phyloP scores from a whole-genome alignment of 2,113 vertebrate genomes.

The Tragelaphus imberbis region DNA sequence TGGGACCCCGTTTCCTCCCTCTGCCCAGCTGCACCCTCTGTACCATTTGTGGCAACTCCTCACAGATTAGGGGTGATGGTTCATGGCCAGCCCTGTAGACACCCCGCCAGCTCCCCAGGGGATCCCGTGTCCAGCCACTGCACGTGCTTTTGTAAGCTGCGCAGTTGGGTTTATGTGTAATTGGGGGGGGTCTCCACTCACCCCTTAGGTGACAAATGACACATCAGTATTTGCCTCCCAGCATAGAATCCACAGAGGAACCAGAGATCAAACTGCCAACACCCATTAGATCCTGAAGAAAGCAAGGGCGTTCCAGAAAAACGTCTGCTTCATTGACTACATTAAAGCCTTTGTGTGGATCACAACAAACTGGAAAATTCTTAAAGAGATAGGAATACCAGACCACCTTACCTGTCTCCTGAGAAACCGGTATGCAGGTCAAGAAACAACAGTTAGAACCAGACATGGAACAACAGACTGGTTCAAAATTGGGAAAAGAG shows the following conservation, averaged over 20 bases:
- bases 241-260: background rate
- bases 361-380: background rate
- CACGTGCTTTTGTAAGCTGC: too few species aligned
- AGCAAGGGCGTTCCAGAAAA: background rate
- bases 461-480: background rate
- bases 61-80: fast-evolving
- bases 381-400: background rate
- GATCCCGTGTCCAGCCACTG: background rate
- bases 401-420: background rate
- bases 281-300: background rate
- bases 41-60: fast-evolving
- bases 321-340: background rate
- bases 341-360: background rate
- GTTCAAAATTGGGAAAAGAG: background rate
- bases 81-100: background rate
- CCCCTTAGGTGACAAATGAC: background rate
- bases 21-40: too few species aligned
- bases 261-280: background rate
- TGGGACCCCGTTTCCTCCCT: background rate
- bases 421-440: background rate
- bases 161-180: too few species aligned
- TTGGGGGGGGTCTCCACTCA: background rate
- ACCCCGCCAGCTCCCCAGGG: too few species aligned
- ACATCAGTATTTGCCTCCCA: background rate
- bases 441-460: background rate